Base-by-base conservation (phyloP, 2,888 invertebrate genomes). In the Drosophila mimetica region DNA sequence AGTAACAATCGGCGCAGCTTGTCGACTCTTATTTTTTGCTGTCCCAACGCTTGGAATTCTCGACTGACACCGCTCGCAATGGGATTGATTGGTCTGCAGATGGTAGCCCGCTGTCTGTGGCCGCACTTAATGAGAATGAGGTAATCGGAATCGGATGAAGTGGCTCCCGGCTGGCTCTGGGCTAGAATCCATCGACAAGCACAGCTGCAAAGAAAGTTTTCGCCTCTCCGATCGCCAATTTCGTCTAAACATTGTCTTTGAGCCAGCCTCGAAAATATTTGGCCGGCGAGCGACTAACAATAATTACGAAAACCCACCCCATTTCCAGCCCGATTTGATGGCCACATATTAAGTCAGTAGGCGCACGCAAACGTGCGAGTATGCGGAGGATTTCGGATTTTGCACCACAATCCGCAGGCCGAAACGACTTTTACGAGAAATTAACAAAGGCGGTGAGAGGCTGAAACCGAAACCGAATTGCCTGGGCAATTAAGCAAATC, bases 1-100 rank as follows among this genome's bases (percentile, higher is more conserved):
- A 83, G 85, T 79, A 82, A 70, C 82, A 82, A 85, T 82, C 79
- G 82, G 42, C 37, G 64, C 75, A 55, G 60, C 60, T 65, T 83
- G 76, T 66, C 55, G 59, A 60, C 63, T 34, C 37, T 63, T 74
- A 67, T 60, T 4, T 11, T 69, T 57, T 25, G 6, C 4, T 4
- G 25, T 7, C 32, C 42, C 42, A 39, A 1, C 39, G 42, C 44
- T 11, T 34, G 52, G 53, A 69, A 78, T 76, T 77, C 85, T 73
- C 60, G 61, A 42, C 22, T 25, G 42, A 42, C 42, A 25, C 14
- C 22, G 22, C 42, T 48, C 18, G 53, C 54, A 48, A 51, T 46
- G 30, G 30, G 60, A 37, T 51, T 63, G 65, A 76, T 81, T 76
- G 18, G 41, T 13, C 50, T 30, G n/a, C 13, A 4, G 44, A 20